These are phyloP conservation scores for Parauchenoglanis punctatus DNA, from an alignment of 2,797 vertebrate species.

Conservation along the genomic window DNA sequence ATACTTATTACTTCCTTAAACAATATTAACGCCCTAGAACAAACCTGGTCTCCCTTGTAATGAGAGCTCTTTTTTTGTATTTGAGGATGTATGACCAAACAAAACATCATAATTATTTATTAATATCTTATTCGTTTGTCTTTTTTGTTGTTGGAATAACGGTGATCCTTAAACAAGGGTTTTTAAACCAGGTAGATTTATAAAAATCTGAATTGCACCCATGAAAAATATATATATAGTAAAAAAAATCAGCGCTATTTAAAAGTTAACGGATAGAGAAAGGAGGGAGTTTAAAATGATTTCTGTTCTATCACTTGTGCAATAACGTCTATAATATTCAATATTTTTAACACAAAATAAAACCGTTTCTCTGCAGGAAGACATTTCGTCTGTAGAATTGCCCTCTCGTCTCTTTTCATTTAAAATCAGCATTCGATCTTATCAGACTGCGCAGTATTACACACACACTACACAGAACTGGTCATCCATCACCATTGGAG, in stretches of 20 bases:
- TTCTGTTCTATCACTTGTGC: not conserved
- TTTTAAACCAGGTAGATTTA: not conserved
- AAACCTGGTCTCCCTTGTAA: not conserved
- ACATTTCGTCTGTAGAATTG: constrained; percentile 41
- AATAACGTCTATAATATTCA: not conserved
- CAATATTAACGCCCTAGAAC: not conserved
- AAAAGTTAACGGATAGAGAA: not conserved
- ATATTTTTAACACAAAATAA: not conserved
- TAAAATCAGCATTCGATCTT: constrained; percentile 53
- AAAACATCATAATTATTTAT: not conserved
- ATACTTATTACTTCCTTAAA: not conserved
- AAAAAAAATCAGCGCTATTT: not conserved
- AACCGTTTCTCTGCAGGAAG: not conserved
- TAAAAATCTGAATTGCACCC: not conserved
- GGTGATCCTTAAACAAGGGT: not conserved
- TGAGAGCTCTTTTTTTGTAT: not conserved
- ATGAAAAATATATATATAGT: not conserved
- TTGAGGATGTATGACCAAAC: not conserved
- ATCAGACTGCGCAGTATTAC: constrained; percentile 47
- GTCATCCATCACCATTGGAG: constrained; percentile 52
- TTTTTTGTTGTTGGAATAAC: not conserved
- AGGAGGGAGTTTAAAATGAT: not conserved
- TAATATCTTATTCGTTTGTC: no score
- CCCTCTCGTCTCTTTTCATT: constrained; percentile 50
- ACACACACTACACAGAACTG: constrained; percentile 36